A percentile compares a stretch with the other conserved stretches of the same genome.
phyloP scores from a whole-genome alignment of 2,888 invertebrate species.

The Aelia acuminata region DNA sequence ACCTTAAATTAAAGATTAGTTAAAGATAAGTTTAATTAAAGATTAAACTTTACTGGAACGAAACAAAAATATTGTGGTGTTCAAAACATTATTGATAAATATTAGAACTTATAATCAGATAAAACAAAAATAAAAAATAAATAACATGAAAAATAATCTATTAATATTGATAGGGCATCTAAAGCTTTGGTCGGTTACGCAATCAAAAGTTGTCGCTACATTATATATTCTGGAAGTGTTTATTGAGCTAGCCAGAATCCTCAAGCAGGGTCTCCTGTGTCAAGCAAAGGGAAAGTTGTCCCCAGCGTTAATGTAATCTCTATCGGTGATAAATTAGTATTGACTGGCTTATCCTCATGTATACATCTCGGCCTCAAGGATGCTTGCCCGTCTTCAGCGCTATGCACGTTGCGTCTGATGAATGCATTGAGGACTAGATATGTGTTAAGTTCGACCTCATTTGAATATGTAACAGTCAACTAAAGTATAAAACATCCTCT shows the following conservation, averaged over 20 bases:
- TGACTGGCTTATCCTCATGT: not conserved
- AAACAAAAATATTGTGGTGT: too few relatives aligned
- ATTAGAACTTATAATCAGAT: not conserved
- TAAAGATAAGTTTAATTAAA: too few relatives aligned
- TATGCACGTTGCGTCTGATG: not conserved
- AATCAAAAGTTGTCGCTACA: constrained; percentile 13
- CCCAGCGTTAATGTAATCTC: not conserved
- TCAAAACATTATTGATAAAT: too few relatives aligned
- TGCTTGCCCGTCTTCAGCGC: not conserved
- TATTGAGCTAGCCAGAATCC: not conserved
- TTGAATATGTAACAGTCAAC: not conserved
- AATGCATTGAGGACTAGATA: not conserved
- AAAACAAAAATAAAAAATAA: not conserved
- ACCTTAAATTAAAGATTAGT: too few relatives aligned
- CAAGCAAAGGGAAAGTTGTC: constrained; percentile 9
- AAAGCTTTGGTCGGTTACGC: not conserved
- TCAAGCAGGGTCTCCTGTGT: not conserved
- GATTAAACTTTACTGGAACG: too few relatives aligned
- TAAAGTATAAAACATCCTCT: not conserved
- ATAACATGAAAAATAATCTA: not conserved
- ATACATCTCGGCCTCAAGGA: not conserved
- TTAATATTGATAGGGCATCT: constrained; percentile 5
- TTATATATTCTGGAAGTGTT: constrained; percentile 30
- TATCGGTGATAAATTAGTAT: not conserved
- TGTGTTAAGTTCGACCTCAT: not conserved